Percentiles rank a stretch among this genome's conserved stretches.
Conservation (phyloP, 30 jellyfish, hydroid and myxozoan genomes). For the Mastigias papua region DNA sequence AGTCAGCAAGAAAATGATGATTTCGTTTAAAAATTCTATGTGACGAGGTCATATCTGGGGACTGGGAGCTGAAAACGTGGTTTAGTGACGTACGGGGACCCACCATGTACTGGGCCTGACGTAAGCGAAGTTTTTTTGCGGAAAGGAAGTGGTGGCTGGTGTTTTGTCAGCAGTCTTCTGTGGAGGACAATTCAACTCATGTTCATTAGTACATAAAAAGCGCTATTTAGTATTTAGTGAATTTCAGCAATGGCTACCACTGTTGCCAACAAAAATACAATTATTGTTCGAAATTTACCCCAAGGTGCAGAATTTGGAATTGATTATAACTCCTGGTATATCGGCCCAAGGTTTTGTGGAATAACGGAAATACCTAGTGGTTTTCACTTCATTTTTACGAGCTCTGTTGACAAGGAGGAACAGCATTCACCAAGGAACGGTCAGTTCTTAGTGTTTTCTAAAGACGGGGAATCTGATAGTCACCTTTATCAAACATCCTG, state of each 20-base stretch:
- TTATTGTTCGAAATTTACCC: constrained; percentile 72
- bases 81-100: too few relatives aligned
- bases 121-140: too few relatives aligned
- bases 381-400: constrained; percentile 80
- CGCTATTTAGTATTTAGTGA: neutral
- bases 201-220: neutral
- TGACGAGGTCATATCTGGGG: too few relatives aligned
- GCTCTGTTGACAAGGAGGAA: constrained; percentile 65
- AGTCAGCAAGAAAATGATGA: too few relatives aligned
- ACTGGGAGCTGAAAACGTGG: too few relatives aligned
- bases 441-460: constrained; percentile 37
- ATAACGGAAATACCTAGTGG: constrained; percentile 86
- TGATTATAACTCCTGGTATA: constrained; percentile 91
- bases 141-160: too few relatives aligned
- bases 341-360: constrained; percentile 89
- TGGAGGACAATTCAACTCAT: neutral
- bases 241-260: neutral
- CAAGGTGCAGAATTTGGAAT: constrained; percentile 91
- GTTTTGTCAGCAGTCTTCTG: too few relatives aligned
- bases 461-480: neutral
- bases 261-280: neutral
- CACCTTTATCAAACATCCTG: constrained; percentile 14
- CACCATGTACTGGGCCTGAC: too few relatives aligned
- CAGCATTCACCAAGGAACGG: constrained; percentile 88
- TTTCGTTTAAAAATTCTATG: too few relatives aligned